phyloP scores from a whole-genome alignment of 2,888 invertebrate genomes.

The Geotrupes spiniger region DNA sequence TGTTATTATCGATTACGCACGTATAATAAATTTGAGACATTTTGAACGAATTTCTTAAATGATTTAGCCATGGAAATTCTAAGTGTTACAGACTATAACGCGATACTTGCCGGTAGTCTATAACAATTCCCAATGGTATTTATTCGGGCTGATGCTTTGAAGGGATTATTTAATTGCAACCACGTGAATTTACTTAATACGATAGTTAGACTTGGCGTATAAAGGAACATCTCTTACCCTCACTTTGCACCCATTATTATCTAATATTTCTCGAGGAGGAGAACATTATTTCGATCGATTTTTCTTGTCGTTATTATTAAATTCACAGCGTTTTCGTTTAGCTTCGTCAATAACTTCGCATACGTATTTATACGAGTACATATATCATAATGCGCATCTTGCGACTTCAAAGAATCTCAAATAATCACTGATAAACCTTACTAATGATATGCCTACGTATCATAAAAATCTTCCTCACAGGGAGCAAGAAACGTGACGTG shows the following conservation, averaged over 20 bases:
- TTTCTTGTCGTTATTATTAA: slow-evolving; percentile 17
- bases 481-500: slow-evolving; percentile 45
- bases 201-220: slow-evolving; percentile 47
- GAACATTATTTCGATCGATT: slow-evolving; percentile 35
- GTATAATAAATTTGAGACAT: not conserved
- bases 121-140: slow-evolving; percentile 47
- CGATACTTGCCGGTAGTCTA: slow-evolving; percentile 4
- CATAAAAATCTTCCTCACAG: slow-evolving; percentile 44
- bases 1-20: not conserved
- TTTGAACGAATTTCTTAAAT: not conserved
- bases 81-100: too few species aligned
- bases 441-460: slow-evolving; percentile 49
- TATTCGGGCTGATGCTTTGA: slow-evolving; percentile 50
- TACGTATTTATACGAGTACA: too few species aligned
- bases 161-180: slow-evolving; percentile 53
- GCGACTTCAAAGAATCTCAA: slow-evolving; percentile 44
- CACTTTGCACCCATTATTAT: slow-evolving; percentile 50
- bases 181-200: slow-evolving; percentile 50
- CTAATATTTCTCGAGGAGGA: slow-evolving; percentile 44
- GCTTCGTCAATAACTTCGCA: too few species aligned
- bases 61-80: too few species aligned
- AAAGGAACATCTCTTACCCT: slow-evolving; percentile 49
- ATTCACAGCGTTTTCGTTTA: not conserved
- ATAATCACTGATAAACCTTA: slow-evolving; percentile 51
- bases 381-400: slow-evolving; percentile 35